Conservation (phyloP, 1,140 invertebrate species). For the Dufourea novaeangliae region DNA sequence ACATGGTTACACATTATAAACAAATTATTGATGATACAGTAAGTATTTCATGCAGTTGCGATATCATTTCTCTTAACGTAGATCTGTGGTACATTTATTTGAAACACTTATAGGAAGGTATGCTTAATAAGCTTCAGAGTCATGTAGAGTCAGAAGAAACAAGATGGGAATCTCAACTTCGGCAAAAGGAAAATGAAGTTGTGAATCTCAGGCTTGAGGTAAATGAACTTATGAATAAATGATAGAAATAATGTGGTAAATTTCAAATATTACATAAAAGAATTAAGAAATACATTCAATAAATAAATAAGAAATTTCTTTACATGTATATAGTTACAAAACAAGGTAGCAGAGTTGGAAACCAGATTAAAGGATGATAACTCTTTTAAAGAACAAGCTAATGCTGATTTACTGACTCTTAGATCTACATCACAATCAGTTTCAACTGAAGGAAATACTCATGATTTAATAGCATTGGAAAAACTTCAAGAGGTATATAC, state of each 20-base stretch:
- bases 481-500: conserved; percentile 71
- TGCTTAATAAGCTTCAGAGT: conserved; percentile 86
- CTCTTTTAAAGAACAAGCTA: conserved; percentile 51
- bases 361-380: conserved; percentile 65
- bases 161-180: conserved; percentile 85
- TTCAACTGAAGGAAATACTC: conserved; percentile 28
- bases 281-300: not conserved
- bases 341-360: conserved; percentile 69
- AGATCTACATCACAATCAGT: conserved; percentile 48
- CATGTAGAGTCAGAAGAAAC: conserved; percentile 87
- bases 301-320: not conserved
- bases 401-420: conserved; percentile 55
- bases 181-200: conserved; percentile 84
- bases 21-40: conserved; percentile 89
- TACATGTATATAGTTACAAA: conserved; percentile 58
- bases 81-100: not conserved
- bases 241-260: conserved; percentile 61
- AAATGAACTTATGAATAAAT: conserved; percentile 70
- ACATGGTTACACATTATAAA: conserved; percentile 87
- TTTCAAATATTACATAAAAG: not conserved
- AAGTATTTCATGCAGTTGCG: conserved; percentile 67
- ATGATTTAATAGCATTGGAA: conserved; percentile 61
- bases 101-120: conserved; percentile 83
- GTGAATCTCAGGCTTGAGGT: conserved; percentile 82
- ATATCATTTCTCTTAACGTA: not conserved